Percentiles rank a stretch among this genome's conserved stretches.
Conservation (phyloP, 2,888 invertebrate genomes). For the Nycteola revayana region DNA sequence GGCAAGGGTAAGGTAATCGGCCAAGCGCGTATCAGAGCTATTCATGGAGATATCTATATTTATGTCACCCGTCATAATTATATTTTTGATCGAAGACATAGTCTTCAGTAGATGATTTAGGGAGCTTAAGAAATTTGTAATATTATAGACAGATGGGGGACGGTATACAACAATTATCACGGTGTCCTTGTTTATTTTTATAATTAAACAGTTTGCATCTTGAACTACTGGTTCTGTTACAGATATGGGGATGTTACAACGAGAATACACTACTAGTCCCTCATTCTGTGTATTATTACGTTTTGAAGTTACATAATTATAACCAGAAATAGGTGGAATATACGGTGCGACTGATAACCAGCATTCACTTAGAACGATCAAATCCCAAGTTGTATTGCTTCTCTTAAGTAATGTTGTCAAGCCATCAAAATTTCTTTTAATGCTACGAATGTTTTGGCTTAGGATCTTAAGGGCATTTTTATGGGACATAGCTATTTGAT, state of each 20-base stretch:
- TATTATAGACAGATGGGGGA: background rate
- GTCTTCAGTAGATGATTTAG: background rate
- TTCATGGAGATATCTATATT: slow-evolving; percentile 1
- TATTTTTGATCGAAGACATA: background rate
- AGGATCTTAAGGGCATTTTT: no score
- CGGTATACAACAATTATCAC: slow-evolving; percentile 2
- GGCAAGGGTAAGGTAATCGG: background rate
- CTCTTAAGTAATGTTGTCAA: background rate
- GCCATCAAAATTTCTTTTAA: background rate
- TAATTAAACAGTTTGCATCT: background rate
- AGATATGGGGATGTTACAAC: background rate
- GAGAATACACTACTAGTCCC: background rate
- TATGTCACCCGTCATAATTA: slow-evolving; percentile 1
- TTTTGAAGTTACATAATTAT: background rate
- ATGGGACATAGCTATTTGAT: no score
- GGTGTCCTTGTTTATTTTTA: background rate
- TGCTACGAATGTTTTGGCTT: background rate
- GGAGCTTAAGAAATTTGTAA: background rate
- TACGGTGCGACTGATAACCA: background rate
- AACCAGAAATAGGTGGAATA: background rate
- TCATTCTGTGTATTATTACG: background rate
- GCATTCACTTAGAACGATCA: background rate
- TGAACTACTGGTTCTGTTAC: background rate
- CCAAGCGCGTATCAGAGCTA: background rate
- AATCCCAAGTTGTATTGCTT: background rate